These are phyloP conservation scores for Lordiphosa stackelbergi DNA, from an alignment of 1,140 invertebrate species.

Conservation along the genomic window DNA sequence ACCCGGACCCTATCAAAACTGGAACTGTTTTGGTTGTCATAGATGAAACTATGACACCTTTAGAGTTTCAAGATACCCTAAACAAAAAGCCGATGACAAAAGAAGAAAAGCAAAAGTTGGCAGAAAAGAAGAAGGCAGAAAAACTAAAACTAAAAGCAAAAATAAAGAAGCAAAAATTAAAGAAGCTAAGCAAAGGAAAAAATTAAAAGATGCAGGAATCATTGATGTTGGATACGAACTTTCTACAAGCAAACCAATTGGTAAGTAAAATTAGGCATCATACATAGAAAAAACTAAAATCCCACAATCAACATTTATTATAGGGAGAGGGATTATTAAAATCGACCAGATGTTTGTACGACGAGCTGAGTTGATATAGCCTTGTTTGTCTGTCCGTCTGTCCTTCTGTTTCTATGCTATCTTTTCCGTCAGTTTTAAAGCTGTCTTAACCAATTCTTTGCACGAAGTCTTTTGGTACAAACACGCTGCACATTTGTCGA, in stretches of 20 bases:
- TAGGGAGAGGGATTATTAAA: too few relatives aligned
- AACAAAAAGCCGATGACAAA: conserved; percentile 69
- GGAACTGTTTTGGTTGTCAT: conserved; percentile 79
- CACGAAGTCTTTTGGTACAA: too few relatives aligned
- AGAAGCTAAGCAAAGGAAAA: conserved; percentile 58
- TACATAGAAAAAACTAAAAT: too few relatives aligned
- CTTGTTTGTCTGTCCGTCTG: too few relatives aligned
- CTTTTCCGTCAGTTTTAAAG: too few relatives aligned
- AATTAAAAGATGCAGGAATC: conserved; percentile 70
- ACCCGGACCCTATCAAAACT: conserved; percentile 78
- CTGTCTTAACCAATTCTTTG: too few relatives aligned
- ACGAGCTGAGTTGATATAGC: too few relatives aligned
- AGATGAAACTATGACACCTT: conserved; percentile 78
- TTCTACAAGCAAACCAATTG: conserved; percentile 45
- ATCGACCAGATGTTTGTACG: too few relatives aligned
- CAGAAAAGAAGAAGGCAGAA: conserved; percentile 57
- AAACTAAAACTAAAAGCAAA: conserved; percentile 54
- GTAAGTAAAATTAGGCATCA: conserved; percentile 16
- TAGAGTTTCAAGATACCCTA: conserved; percentile 77
- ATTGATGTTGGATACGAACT: conserved; percentile 56
- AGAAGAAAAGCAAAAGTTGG: conserved; percentile 56
- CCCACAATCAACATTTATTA: too few relatives aligned
- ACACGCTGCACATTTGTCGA: too few relatives aligned
- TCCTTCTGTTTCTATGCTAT: too few relatives aligned
- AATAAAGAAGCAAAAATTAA: conserved; percentile 48